Evolutionary conservation across 2,113 vertebrate genomes (phyloP).

Genomic region (Nansenia antarctica): DNA sequence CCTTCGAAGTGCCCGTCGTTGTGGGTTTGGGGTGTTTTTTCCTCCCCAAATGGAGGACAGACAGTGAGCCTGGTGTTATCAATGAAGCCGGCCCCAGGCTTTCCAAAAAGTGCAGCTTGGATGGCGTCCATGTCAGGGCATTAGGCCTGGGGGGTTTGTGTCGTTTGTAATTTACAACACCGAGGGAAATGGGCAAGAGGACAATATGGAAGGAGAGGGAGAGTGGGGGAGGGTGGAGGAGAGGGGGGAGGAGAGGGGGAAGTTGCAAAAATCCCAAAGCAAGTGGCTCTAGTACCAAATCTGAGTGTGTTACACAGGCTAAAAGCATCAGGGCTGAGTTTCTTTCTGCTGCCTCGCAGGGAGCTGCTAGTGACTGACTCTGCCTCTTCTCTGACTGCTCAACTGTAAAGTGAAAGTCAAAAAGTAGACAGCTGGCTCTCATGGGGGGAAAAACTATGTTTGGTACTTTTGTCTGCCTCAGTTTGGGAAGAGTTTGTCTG

Average conservation of each 20-base stretch:
- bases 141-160: constrained; percentile 80
- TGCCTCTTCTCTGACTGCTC: background rate
- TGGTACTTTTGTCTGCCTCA: background rate
- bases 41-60: constrained; percentile 57
- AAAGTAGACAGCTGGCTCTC: background rate
- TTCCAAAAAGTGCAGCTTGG: constrained; percentile 74
- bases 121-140: constrained; percentile 76
- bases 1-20: constrained; percentile 65
- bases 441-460: background rate
- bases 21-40: constrained; percentile 40
- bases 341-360: background rate
- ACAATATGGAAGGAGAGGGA: constrained; percentile 74
- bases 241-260: constrained; percentile 67
- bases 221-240: constrained; percentile 64
- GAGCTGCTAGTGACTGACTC: background rate
- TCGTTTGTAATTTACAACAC: constrained; percentile 83
- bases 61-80: constrained; percentile 78
- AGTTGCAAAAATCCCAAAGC: constrained; percentile 39
- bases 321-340: background rate
- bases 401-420: background rate
- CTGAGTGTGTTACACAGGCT: constrained; percentile 59
- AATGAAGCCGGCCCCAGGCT: constrained; percentile 77
- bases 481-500: background rate
- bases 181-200: constrained; percentile 78
- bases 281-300: constrained; percentile 56